Percentiles rank a stretch among this genome's conserved stretches.
phyloP scores from a whole-genome alignment of 2,797 vertebrate species.

The Acipenser oxyrinchus region DNA sequence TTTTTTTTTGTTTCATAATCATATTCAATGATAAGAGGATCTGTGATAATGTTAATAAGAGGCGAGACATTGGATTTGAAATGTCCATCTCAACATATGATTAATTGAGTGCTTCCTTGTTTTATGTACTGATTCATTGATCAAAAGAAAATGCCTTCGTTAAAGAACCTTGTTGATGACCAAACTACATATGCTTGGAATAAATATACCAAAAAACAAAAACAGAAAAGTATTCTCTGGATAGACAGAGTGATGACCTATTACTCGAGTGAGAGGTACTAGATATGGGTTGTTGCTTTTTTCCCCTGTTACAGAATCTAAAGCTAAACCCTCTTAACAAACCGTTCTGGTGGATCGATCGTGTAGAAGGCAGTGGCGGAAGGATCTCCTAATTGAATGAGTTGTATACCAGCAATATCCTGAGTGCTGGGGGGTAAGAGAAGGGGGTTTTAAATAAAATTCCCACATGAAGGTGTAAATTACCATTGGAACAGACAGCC shows the following conservation, averaged over 20 bases:
- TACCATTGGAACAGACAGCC: constrained; percentile 44
- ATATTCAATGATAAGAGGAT: no score
- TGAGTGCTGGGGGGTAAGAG: constrained; percentile 23
- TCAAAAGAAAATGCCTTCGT: no score
- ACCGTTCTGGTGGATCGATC: constrained; percentile 30
- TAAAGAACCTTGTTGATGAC: no score
- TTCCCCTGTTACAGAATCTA: background rate
- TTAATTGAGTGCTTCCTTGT: no score
- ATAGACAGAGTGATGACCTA: background rate
- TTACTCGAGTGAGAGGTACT: background rate
- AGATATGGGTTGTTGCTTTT: background rate
- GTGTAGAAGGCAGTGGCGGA: constrained; percentile 21
- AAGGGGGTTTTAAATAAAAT: constrained; percentile 23
- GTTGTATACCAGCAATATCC: constrained; percentile 31
- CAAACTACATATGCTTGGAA: no score
- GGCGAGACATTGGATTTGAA: no score
- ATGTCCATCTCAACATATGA: no score
- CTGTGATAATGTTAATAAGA: no score
- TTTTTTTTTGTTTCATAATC: no score
- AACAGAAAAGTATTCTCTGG: background rate
- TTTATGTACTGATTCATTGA: no score
- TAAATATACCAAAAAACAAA: no score
- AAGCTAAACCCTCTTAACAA: constrained; percentile 12
- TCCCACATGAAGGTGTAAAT: constrained; percentile 49
- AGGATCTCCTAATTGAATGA: constrained; percentile 37